These are phyloP conservation scores for Stenoptilia bipunctidactyla DNA, from an alignment of 2,888 invertebrate species.

Conservation along the genomic window DNA sequence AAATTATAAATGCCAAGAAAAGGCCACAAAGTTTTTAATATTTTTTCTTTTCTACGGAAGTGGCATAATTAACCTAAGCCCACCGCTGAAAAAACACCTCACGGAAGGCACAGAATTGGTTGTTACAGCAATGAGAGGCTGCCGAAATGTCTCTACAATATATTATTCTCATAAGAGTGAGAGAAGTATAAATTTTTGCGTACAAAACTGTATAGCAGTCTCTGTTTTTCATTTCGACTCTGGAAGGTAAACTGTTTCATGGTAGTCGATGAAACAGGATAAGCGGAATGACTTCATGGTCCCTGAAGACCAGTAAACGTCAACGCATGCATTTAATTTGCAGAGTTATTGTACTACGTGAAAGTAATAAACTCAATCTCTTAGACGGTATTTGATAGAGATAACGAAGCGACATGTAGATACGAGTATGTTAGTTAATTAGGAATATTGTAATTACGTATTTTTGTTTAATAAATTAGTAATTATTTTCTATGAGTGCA, in stretches of 20 bases:
- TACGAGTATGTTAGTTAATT: too few relatives aligned
- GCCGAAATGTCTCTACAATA: background rate
- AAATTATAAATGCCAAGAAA: too few relatives aligned
- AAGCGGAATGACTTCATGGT: slow-evolving; percentile 47
- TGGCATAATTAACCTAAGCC: too few relatives aligned
- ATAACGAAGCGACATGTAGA: too few relatives aligned
- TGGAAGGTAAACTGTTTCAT: background rate
- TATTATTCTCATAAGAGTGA: background rate
- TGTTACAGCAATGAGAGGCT: background rate
- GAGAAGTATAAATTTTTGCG: background rate
- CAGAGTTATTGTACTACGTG: slow-evolving; percentile 27
- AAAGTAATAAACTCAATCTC: too few relatives aligned
- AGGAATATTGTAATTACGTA: too few relatives aligned
- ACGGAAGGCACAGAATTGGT: background rate
- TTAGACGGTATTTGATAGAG: too few relatives aligned
- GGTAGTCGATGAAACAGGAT: slow-evolving; percentile 25
- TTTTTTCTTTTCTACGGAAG: too few relatives aligned
- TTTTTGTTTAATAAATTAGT: too few relatives aligned
- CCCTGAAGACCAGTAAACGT: slow-evolving; percentile 47
- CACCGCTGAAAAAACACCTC: background rate
- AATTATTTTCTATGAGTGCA: too few relatives aligned
- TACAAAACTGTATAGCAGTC: background rate
- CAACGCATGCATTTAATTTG: slow-evolving; percentile 56
- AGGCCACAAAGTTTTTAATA: too few relatives aligned
- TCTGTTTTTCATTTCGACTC: background rate